Conservation (phyloP, 1,140 invertebrate genomes). For the Bombus haemorrhoidalis region DNA sequence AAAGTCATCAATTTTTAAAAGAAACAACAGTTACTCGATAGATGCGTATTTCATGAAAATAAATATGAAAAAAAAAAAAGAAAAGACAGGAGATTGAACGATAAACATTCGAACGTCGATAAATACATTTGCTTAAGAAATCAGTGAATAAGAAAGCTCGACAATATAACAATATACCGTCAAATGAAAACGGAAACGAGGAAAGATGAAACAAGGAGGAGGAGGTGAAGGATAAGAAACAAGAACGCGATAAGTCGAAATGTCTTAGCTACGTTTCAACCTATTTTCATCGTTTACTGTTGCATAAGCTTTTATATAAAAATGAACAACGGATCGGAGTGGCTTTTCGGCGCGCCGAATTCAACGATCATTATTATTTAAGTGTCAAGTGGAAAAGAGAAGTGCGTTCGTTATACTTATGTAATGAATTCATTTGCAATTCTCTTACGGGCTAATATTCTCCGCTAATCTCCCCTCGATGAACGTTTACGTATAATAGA, state of each 20-base stretch:
- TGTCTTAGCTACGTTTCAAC: constrained; percentile 20
- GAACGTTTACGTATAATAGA: neutral
- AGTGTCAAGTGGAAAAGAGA: neutral
- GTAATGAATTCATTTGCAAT: constrained; percentile 1
- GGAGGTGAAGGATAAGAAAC: no score
- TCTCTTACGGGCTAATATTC: neutral
- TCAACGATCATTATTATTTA: constrained; percentile 17
- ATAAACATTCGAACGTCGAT: neutral
- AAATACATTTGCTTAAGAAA: neutral
- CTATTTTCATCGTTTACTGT: constrained; percentile 50
- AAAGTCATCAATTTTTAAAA: neutral
- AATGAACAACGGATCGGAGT: constrained; percentile 44
- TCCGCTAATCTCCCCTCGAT: neutral
- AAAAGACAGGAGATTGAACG: neutral
- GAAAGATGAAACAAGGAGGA: neutral
- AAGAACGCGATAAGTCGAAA: constrained; percentile 1
- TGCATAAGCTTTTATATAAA: constrained; percentile 52
- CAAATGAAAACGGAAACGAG: neutral
- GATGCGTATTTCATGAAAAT: neutral
- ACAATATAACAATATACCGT: neutral
- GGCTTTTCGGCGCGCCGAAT: constrained; percentile 51
- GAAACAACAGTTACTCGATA: neutral
- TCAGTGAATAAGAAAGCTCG: neutral
- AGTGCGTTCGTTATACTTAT: neutral
- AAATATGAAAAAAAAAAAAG: neutral